Percentiles rank a stretch among this genome's conserved stretches.
phyloP scores from a whole-genome alignment of 2,888 invertebrate species.

The Ichneumoninae sp. region DNA sequence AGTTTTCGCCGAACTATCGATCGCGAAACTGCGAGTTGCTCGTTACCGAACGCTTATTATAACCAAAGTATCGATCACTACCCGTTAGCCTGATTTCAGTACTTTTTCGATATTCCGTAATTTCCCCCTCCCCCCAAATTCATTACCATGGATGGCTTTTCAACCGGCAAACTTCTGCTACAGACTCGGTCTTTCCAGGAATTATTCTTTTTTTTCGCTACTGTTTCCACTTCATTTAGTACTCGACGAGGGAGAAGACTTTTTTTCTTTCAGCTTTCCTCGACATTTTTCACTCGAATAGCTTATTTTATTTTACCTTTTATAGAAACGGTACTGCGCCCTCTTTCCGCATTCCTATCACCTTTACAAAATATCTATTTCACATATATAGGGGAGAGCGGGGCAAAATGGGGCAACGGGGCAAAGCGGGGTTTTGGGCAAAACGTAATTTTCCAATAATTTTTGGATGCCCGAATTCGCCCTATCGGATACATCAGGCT shows the following conservation, averaged over 20 bases:
- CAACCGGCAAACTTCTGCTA: neutral
- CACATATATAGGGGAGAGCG: too few relatives aligned
- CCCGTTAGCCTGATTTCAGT: neutral
- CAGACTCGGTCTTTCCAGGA: neutral
- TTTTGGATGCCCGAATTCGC: too few relatives aligned
- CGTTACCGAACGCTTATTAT: constrained; percentile 1
- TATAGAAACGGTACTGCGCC: neutral
- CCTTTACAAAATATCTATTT: too few relatives aligned
- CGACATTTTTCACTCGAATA: neutral
- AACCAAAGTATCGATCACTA: neutral
- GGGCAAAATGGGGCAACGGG: too few relatives aligned
- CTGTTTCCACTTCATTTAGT: neutral
- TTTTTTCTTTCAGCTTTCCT: neutral
- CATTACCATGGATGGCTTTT: neutral
- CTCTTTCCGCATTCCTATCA: too few relatives aligned
- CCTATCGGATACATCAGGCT: too few relatives aligned
- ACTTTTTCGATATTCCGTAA: neutral
- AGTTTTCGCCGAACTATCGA: neutral
- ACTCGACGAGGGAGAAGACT: neutral
- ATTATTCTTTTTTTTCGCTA: neutral
- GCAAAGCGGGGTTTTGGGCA: too few relatives aligned
- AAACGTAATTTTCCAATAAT: too few relatives aligned
- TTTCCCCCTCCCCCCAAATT: neutral
- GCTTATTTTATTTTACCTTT: neutral
- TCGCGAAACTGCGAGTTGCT: neutral